phyloP scores from a whole-genome alignment of 2,888 invertebrate genomes.

The Dexiosoma caninum region DNA sequence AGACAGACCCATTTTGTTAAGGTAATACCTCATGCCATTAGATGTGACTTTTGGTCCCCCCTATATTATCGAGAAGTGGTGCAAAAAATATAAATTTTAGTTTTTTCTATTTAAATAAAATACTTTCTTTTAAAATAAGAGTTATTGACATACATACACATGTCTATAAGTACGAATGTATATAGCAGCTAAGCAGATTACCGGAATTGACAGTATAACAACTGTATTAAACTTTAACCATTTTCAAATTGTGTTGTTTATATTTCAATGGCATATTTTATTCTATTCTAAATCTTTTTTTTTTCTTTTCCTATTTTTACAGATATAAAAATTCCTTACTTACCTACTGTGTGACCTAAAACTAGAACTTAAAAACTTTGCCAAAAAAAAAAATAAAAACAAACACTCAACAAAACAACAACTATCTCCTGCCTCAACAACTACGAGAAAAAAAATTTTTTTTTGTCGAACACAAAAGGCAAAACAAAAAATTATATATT shows the following conservation, averaged over 20 bases:
- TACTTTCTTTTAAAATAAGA: no score
- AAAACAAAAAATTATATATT: not conserved
- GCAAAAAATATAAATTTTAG: not conserved
- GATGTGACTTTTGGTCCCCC: no score
- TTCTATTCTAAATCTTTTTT: no score
- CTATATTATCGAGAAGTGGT: no score
- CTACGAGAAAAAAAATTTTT: slow-evolving; percentile 16
- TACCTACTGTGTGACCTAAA: slow-evolving; percentile 56
- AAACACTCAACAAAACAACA: no score
- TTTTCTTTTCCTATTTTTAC: not conserved
- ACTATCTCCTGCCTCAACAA: slow-evolving; percentile 44
- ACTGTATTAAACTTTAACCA: slow-evolving; percentile 39
- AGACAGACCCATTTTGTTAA: no score
- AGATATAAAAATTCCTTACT: slow-evolving; percentile 53
- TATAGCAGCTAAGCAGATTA: slow-evolving; percentile 42
- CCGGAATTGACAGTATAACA: slow-evolving; percentile 52
- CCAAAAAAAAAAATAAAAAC: slow-evolving; percentile 13
- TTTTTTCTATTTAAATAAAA: not conserved
- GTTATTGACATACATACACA: not conserved
- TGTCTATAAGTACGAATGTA: not conserved
- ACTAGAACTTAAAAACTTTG: slow-evolving; percentile 22
- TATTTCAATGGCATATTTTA: not conserved
- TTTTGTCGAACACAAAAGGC: not conserved
- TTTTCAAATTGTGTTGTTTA: slow-evolving; percentile 26
- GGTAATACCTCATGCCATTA: no score